These are phyloP conservation scores for Scophthalmus maximus DNA, from an alignment of 2,113 vertebrate species.

Conservation along the genomic window DNA sequence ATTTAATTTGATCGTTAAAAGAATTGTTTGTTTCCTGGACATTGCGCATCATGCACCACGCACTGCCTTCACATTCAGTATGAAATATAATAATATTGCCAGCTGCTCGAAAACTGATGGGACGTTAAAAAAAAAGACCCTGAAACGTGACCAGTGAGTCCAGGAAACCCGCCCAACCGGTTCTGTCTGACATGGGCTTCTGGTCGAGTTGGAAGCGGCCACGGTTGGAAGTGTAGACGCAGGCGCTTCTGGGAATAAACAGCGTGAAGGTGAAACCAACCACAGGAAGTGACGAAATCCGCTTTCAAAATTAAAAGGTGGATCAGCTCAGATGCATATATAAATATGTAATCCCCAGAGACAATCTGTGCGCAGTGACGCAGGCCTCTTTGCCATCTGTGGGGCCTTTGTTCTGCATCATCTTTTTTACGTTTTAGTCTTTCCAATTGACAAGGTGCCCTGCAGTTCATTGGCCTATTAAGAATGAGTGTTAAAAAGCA, in stretches of 20 bases:
- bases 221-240: conserved; percentile 71
- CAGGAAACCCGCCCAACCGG: conserved; percentile 74
- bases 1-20: not conserved
- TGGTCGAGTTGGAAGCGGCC: conserved; percentile 72
- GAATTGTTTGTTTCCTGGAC: not conserved
- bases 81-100: not conserved
- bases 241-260: conserved; percentile 53
- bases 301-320: conserved; percentile 44
- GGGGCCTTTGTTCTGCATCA: not conserved
- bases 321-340: not conserved
- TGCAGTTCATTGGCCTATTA: too few species aligned
- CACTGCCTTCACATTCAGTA: not conserved
- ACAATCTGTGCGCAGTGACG: conserved; percentile 7
- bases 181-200: conserved; percentile 31
- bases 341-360: conserved; percentile 13
- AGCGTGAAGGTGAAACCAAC: conserved; percentile 20
- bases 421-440: not conserved
- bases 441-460: too few species aligned
- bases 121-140: conserved; percentile 34
- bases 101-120: conserved; percentile 30
- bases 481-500: too few species aligned
- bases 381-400: conserved; percentile 32
- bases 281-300: not conserved
- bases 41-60: not conserved
- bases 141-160: conserved; percentile 47